A percentile compares a stretch with the other conserved stretches of the same genome.
phyloP scores from a whole-genome alignment of 1,140 invertebrate genomes.

The Ceratina calcarata region DNA sequence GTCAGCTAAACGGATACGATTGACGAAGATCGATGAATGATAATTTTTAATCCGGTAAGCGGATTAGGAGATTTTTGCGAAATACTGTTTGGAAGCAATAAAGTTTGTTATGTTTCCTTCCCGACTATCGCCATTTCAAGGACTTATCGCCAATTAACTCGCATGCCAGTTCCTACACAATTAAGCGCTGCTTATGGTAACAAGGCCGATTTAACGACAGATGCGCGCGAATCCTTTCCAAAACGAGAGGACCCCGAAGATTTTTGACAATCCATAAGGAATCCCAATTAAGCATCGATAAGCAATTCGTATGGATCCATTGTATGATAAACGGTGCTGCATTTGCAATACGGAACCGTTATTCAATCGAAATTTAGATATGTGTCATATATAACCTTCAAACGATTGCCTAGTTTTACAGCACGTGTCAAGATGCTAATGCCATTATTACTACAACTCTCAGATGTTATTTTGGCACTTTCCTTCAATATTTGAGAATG shows the following conservation, averaged over 20 bases:
- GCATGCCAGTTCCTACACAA: constrained; percentile 51
- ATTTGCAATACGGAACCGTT: constrained; percentile 10
- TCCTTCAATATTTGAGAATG: background rate
- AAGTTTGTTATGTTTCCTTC: background rate
- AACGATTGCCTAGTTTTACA: background rate
- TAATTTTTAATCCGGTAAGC: background rate
- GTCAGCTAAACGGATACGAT: background rate
- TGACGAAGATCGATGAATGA: background rate
- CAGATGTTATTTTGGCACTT: background rate
- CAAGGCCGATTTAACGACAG: constrained; percentile 58
- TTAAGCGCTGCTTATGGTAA: constrained; percentile 57
- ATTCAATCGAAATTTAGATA: constrained; percentile 23
- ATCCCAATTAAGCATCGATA: constrained; percentile 29
- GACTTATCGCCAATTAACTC: constrained; percentile 53
- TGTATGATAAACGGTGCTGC: constrained; percentile 20
- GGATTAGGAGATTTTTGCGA: background rate
- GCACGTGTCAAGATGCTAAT: background rate
- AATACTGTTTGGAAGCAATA: background rate
- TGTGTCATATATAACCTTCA: constrained; percentile 1
- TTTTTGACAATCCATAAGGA: constrained; percentile 15
- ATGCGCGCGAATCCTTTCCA: constrained; percentile 38
- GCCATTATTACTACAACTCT: background rate
- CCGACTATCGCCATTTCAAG: constrained; percentile 28
- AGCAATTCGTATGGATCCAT: constrained; percentile 33
- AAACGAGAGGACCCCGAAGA: constrained; percentile 10